Base-by-base conservation (phyloP, 1,140 invertebrate genomes). In the Scylla paramamosain region DNA sequence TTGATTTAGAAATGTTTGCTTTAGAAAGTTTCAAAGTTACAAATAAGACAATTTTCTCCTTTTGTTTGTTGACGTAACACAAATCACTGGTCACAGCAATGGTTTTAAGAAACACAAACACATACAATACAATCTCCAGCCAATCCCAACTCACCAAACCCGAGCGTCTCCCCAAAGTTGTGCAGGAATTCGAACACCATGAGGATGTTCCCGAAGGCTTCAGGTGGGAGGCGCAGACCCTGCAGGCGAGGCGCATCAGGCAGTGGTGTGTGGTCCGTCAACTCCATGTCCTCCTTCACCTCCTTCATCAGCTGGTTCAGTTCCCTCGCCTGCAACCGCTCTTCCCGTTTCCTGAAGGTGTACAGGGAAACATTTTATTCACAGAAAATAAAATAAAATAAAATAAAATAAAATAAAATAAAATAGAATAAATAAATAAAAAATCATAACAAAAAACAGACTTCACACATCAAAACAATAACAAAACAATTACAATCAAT, bases 101-200 rank as follows among this genome's bases (percentile, higher is more conserved):
- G n/a, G n/a, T n/a, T n/a, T n/a, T n/a, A n/a, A n/a, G n/a, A 90
- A 45, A 91, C 4, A 52, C 12, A 52, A 12, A 52, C 25, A 90
- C 83, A 84, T 20, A 84, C 83, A 84, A 83, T 25, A 83, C 29
- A 83, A 52, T 6, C 6, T 7, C 6, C 48, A 32, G 29, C 6
- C 10, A 93, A 12, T 46, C 82, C 45, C 95, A 32, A 96, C 97
- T 98, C 97, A 98, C 98, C 98, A 96, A 99, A 99, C 83, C 99
- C 99, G 14, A 99, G 97, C 0, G 99, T 99, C 97, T 99, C 98
- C 39, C 98, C 99, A 97, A 99, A 99, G 97, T 99, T 99, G 96
- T 99, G 98, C 87, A 99, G 97, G 97, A 99, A 99, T 97, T 99
- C 99, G 96, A 98, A 98, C 3, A 99, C 98, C 98, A 99, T 99